phyloP scores from a whole-genome alignment of 2,113 vertebrate genomes.

The Solenodon paradoxus region DNA sequence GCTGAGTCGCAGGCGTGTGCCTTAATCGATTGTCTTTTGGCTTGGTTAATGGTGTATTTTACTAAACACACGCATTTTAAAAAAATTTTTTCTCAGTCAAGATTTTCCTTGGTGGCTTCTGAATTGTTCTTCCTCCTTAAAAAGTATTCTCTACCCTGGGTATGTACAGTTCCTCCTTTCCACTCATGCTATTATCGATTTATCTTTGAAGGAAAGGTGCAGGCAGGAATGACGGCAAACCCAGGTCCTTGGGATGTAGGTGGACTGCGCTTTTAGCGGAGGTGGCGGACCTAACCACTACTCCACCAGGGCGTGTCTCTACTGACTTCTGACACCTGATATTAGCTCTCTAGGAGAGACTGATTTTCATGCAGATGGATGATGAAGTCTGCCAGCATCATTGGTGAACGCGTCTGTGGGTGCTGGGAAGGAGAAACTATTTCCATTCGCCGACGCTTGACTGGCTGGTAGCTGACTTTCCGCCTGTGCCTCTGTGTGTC shows the following conservation, averaged over 20 bases:
- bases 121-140: not conserved
- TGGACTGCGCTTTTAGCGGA: no score
- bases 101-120: not conserved
- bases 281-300: no score
- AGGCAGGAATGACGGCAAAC: no score
- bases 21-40: no score
- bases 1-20: no score
- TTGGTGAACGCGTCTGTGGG: no score
- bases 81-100: not conserved
- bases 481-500: accelerated
- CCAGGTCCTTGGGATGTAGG: no score
- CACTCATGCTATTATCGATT: not conserved
- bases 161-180: not conserved
- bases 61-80: not conserved
- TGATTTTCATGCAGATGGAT: not conserved
- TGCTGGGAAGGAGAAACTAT: no score
- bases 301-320: no score
- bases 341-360: not conserved
- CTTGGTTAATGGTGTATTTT: not conserved
- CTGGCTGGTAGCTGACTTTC: not conserved
- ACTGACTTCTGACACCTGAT: not conserved
- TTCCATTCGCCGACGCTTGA: not conserved
- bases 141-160: not conserved
- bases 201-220: no score
- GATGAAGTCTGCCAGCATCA: not conserved